These are phyloP conservation scores for Lithobates pipiens DNA, from an alignment of 2,797 vertebrate genomes.

Conservation along the genomic window DNA sequence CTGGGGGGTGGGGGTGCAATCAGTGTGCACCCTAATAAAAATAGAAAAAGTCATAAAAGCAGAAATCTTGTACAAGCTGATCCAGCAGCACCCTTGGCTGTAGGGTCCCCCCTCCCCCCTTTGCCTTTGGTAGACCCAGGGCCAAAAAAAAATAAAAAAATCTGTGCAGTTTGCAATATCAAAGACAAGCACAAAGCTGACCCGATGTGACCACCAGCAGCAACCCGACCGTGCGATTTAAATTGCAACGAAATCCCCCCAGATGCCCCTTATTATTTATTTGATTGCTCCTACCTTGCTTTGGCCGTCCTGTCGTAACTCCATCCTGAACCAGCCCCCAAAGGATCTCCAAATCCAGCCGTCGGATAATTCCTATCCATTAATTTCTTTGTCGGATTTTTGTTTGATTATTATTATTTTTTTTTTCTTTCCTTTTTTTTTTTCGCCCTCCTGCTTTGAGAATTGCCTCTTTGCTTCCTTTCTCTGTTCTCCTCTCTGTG, in stretches of 20 bases:
- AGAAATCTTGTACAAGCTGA: slow-evolving; percentile 46
- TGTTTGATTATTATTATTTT: neutral
- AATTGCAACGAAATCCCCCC: too few species aligned
- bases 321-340: slow-evolving; percentile 78
- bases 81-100: slow-evolving; percentile 17
- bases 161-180: slow-evolving; percentile 13
- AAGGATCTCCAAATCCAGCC: slow-evolving; percentile 77
- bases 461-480: slow-evolving; percentile 59
- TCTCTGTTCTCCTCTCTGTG: slow-evolving; percentile 44
- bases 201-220: slow-evolving; percentile 52
- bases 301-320: slow-evolving; percentile 78
- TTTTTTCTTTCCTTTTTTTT: slow-evolving; percentile 5
- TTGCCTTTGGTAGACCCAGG: neutral
- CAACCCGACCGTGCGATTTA: neutral
- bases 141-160: slow-evolving; percentile 8
- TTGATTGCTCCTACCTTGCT: slow-evolving; percentile 72
- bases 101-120: neutral
- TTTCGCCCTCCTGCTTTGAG: neutral
- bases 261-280: neutral
- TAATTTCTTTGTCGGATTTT: slow-evolving; percentile 62
- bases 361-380: slow-evolving; percentile 79
- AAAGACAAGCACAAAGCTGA: slow-evolving; percentile 51
- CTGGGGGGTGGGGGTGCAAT: slow-evolving; percentile 6
- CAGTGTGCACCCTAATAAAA: slow-evolving; percentile 33
- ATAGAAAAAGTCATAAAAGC: slow-evolving; percentile 24